phyloP scores from a whole-genome alignment of 2,888 invertebrate genomes.

The Mermis nigrescens region DNA sequence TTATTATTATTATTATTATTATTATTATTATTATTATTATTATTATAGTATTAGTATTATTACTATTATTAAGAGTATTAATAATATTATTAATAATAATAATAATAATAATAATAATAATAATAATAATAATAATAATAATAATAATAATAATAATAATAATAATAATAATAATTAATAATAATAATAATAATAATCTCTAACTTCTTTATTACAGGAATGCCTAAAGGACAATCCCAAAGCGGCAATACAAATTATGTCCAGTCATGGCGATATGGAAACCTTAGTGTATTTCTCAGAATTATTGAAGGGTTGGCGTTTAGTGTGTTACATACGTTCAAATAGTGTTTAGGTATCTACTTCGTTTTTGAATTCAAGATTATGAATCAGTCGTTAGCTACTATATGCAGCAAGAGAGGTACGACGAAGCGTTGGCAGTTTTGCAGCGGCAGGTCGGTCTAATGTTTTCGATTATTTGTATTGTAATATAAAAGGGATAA shows the following conservation, averaged over 20 bases:
- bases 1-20: too few relatives aligned
- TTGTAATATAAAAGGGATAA: too few relatives aligned
- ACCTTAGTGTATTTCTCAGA: constrained; percentile 70
- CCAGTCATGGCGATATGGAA: constrained; percentile 78
- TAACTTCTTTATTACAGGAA: constrained; percentile 2
- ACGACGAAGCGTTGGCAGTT: constrained; percentile 50
- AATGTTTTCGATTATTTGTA: too few relatives aligned
- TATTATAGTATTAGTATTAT: too few relatives aligned
- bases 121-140: too few relatives aligned
- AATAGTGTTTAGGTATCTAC: neutral
- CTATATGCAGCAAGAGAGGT: constrained; percentile 54
- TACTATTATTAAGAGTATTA: too few relatives aligned
- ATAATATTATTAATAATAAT: too few relatives aligned
- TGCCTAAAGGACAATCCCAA: constrained; percentile 43
- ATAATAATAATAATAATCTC: too few relatives aligned
- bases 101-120: too few relatives aligned
- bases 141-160: too few relatives aligned
- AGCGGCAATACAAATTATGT: constrained; percentile 69
- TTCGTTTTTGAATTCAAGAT: constrained; percentile 40
- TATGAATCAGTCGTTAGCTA: constrained; percentile 75
- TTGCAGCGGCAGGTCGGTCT: constrained; percentile 42
- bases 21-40: too few relatives aligned
- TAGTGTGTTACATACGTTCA: neutral
- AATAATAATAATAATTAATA: too few relatives aligned
- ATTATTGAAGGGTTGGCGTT: constrained; percentile 46